These are phyloP conservation scores for Platynereis dumerilii DNA, from an alignment of 2,888 invertebrate genomes.

Conservation along the genomic window DNA sequence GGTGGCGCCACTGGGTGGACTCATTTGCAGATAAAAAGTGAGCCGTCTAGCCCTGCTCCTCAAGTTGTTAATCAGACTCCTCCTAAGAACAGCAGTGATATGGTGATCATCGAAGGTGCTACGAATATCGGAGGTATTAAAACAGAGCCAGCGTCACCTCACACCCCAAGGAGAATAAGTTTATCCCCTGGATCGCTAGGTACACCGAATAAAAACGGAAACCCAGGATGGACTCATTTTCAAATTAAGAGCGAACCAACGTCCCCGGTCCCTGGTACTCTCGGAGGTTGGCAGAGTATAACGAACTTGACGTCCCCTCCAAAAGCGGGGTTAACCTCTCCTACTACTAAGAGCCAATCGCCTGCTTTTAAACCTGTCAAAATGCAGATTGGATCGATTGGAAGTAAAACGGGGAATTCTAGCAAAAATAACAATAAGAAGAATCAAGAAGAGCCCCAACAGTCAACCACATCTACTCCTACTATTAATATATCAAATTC, in stretches of 20 bases:
- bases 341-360: not conserved
- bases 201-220: constrained; percentile 8
- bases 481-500: no score
- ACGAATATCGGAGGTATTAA: no score
- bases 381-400: constrained; percentile 2
- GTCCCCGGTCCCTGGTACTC: constrained; percentile 2
- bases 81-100: no score
- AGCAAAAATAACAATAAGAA: not conserved
- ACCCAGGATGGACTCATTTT: constrained; percentile 27
- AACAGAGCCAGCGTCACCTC: no score
- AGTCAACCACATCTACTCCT: no score
- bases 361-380: constrained; percentile 1
- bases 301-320: constrained; percentile 12
- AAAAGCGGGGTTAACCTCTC: not conserved
- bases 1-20: constrained; percentile 22
- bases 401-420: constrained; percentile 2
- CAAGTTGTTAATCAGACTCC: not conserved
- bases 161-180: no score
- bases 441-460: no score
- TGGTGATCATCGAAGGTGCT: no score
- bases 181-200: not conserved
- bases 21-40: constrained; percentile 29
- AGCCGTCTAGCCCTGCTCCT: constrained; percentile 15
- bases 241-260: constrained; percentile 30
- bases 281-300: constrained; percentile 18